Evolutionary conservation across 2,797 vertebrate species (phyloP).

Genomic region (Ispidina picta): DNA sequence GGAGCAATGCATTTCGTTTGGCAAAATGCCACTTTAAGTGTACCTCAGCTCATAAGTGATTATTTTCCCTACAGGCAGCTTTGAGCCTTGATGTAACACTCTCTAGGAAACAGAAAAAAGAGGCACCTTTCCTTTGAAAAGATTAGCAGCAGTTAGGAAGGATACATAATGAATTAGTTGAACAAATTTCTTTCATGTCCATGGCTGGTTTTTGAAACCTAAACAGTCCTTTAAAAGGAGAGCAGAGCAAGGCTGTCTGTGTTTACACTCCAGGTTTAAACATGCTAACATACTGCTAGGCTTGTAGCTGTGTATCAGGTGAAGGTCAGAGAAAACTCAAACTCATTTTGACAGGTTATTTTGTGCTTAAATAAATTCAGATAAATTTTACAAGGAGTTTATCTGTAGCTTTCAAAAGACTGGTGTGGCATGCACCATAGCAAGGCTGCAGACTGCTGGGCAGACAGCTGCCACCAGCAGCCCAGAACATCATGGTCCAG

Average conservation of each 20-base stretch:
- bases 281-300: neutral
- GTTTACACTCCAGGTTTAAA: conserved; percentile 32
- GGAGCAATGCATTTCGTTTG: neutral
- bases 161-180: neutral
- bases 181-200: neutral
- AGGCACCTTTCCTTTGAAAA: neutral
- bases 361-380: conserved; percentile 29
- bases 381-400: neutral
- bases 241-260: neutral
- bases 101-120: neutral
- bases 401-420: conserved; percentile 13
- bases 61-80: conserved; percentile 8
- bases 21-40: neutral
- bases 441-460: neutral
- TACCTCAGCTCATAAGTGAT: neutral
- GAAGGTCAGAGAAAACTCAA: conserved; percentile 34
- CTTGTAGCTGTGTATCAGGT: neutral
- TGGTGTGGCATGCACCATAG: neutral
- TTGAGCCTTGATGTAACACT: neutral
- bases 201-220: neutral
- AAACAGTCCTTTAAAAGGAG: neutral
- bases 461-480: neutral
- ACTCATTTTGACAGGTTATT: neutral
- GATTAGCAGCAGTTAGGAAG: conserved; percentile 7
- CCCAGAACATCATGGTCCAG: neutral